Percentiles rank a stretch among this genome's conserved stretches.
phyloP scores from a whole-genome alignment of 2,797 vertebrate species.

The Nothura maculosa region DNA sequence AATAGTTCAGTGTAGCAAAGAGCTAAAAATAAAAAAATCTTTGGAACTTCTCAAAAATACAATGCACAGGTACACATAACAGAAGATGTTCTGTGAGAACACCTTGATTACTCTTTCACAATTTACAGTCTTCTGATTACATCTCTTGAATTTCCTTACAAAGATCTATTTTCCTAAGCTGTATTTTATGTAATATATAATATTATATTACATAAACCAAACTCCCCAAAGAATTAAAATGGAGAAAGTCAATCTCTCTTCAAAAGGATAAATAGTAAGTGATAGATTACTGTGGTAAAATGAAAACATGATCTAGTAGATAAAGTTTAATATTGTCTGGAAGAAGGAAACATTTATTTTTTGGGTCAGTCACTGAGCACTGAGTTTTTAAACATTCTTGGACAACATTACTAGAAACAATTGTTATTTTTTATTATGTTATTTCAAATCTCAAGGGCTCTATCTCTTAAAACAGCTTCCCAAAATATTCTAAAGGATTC shows the following conservation, averaged over 20 bases:
- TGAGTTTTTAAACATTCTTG: not conserved
- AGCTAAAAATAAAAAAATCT: not conserved
- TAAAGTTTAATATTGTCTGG: not conserved
- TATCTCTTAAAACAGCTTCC: constrained; percentile 8
- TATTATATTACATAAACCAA: not conserved
- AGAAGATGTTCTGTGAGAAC: not conserved
- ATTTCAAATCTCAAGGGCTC: not conserved
- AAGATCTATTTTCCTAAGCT: not conserved
- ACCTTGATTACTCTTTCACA: not conserved
- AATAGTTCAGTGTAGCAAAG: not conserved
- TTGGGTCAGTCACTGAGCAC: not conserved
- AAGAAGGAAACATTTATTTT: not conserved
- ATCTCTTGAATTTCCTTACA: not conserved
- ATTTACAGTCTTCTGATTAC: not conserved
- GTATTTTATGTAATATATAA: not conserved
- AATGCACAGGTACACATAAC: not conserved
- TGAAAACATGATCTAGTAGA: not conserved
- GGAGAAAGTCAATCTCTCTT: not conserved
- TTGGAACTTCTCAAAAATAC: not conserved
- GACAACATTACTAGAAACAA: not conserved
- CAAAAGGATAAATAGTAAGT: not conserved
- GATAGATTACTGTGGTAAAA: not conserved
- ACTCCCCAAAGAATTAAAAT: not conserved
- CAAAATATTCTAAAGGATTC: not conserved
- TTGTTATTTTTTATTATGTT: constrained; percentile 7